A percentile compares a stretch with the other conserved stretches of the same genome.
phyloP scores from a whole-genome alignment of 2,797 vertebrate genomes.

The Podargus strigoides region DNA sequence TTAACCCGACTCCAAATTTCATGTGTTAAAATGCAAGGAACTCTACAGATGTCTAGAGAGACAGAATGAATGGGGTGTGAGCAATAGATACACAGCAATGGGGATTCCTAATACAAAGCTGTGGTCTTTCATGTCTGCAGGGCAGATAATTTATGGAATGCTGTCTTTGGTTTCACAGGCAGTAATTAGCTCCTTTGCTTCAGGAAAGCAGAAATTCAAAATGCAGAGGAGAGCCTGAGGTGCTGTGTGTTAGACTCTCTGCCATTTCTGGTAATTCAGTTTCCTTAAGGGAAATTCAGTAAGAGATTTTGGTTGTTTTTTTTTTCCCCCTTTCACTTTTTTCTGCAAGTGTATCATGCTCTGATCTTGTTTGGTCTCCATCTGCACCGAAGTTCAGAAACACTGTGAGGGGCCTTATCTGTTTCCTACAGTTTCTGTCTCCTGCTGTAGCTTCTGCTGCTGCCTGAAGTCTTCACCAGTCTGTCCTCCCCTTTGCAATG shows the following conservation, averaged over 20 bases:
- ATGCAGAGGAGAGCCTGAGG: background rate
- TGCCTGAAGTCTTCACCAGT: background rate
- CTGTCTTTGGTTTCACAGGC: background rate
- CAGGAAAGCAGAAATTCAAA: background rate
- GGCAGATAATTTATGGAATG: background rate
- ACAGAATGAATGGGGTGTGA: background rate
- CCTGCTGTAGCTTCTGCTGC: background rate
- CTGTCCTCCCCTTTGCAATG: background rate
- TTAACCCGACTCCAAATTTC: background rate
- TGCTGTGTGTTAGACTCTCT: background rate
- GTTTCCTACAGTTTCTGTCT: background rate
- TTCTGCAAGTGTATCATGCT: background rate
- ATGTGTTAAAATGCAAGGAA: background rate
- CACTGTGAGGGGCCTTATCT: background rate
- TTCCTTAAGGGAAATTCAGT: background rate
- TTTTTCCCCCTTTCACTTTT: background rate
- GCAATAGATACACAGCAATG: background rate
- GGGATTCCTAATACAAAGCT: background rate
- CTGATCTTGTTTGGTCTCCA: background rate
- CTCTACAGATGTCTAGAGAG: background rate
- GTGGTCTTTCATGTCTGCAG: background rate
- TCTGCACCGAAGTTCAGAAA: background rate
- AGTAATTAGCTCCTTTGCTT: background rate
- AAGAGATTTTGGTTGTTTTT: accelerated
- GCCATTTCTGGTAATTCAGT: background rate